Evolutionary conservation across 2,888 invertebrate genomes (phyloP).

Genomic region (Euphydryas editha): DNA sequence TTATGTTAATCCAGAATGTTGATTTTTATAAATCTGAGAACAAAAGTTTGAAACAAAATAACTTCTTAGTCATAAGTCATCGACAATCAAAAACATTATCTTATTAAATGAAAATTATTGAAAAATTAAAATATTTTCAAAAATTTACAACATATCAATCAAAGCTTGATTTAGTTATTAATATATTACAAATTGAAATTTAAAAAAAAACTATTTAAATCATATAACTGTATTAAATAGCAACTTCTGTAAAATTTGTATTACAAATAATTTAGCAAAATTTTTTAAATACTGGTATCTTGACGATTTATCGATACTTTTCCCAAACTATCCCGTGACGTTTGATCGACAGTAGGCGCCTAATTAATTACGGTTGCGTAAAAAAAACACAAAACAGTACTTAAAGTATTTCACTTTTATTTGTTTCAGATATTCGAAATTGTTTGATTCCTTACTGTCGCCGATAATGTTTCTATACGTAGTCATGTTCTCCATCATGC

Average conservation of each 20-base stretch:
- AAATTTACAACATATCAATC: too few relatives aligned
- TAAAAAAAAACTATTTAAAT: neutral
- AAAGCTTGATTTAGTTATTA: too few relatives aligned
- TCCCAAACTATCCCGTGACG: conserved; percentile 29
- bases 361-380: conserved; percentile 12
- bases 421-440: conserved; percentile 60
- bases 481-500: conserved; percentile 67
- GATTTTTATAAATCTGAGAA: too few relatives aligned
- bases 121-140: too few relatives aligned
- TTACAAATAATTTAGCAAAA: neutral
- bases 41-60: too few relatives aligned
- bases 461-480: conserved; percentile 76
- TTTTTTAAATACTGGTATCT: neutral
- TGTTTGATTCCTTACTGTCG: conserved; percentile 69
- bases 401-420: conserved; percentile 7
- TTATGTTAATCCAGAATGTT: too few relatives aligned
- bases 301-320: conserved; percentile 36
- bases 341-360: conserved; percentile 15
- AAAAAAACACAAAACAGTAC: conserved; percentile 18
- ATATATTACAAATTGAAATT: neutral
- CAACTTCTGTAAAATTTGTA: neutral
- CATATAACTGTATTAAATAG: too few relatives aligned
- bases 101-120: too few relatives aligned
- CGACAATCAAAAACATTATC: too few relatives aligned
- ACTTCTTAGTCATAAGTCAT: too few relatives aligned